A percentile compares a stretch with the other conserved stretches of the same genome.
Evolutionary conservation across 2,113 vertebrate species (phyloP).

Genomic region (Suncus etruscus): DNA sequence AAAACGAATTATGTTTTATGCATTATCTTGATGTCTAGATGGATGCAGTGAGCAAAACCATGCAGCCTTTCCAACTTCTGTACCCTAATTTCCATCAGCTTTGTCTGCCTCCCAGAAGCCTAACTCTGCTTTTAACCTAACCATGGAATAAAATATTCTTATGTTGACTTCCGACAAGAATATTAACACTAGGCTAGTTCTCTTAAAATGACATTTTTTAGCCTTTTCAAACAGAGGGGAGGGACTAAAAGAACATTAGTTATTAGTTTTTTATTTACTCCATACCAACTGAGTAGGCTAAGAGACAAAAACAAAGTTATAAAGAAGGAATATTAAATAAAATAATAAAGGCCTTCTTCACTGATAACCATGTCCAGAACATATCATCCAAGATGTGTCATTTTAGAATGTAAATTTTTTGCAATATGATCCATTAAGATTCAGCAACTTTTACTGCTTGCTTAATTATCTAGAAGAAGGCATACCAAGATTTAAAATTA

Average conservation of each 20-base stretch:
- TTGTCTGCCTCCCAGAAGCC: slow-evolving; percentile 28
- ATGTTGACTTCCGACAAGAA: background rate
- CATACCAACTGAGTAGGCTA: background rate
- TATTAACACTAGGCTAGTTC: background rate
- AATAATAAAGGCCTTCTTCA: background rate
- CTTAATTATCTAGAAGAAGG: background rate
- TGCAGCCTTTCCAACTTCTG: slow-evolving; percentile 20
- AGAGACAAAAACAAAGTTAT: background rate
- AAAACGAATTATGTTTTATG: slow-evolving; percentile 62
- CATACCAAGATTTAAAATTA: background rate
- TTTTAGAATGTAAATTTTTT: background rate
- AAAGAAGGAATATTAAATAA: background rate
- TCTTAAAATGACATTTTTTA: slow-evolving; percentile 20
- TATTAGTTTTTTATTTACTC: slow-evolving; percentile 42
- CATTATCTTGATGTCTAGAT: slow-evolving; percentile 52
- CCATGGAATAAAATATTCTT: slow-evolving; percentile 29
- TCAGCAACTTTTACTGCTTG: background rate
- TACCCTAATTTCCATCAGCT: slow-evolving; percentile 52
- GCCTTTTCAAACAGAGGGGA: background rate
- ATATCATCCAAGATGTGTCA: background rate
- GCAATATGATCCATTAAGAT: background rate
- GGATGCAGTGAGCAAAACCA: slow-evolving; percentile 20
- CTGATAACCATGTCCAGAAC: background rate
- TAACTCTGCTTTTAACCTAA: slow-evolving; percentile 39
- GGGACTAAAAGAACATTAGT: slow-evolving; percentile 8